phyloP scores from a whole-genome alignment of 2,888 invertebrate species.

The Malthinus flaveolus region DNA sequence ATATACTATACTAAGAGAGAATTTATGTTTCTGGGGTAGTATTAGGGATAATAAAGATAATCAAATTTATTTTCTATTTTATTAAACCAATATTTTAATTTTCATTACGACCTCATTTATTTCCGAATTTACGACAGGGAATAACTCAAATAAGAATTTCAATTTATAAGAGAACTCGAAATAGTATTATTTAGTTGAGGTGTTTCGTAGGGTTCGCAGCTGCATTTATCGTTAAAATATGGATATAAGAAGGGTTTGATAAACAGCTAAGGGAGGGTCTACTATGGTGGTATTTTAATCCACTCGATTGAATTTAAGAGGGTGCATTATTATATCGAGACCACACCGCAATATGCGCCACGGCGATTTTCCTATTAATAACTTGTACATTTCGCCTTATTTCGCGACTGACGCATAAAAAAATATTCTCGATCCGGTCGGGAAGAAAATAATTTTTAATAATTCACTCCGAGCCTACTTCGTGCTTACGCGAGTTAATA shows the following conservation, averaged over 20 bases:
- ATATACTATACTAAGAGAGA: not conserved
- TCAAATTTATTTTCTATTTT: not conserved
- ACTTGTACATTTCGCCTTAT: conserved; percentile 10
- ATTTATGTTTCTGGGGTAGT: too few relatives aligned
- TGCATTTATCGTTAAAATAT: conserved; percentile 33
- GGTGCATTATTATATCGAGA: conserved; percentile 34
- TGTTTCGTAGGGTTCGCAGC: conserved; percentile 27
- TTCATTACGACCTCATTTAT: too few relatives aligned
- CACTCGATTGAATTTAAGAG: conserved; percentile 36
- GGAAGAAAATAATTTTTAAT: too few relatives aligned
- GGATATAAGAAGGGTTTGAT: conserved; percentile 36
- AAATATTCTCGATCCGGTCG: too few relatives aligned
- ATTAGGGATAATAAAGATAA: not conserved
- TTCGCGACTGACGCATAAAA: conserved; percentile 12
- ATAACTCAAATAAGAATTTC: too few relatives aligned
- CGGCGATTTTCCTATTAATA: conserved; percentile 15
- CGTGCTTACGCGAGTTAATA: too few relatives aligned
- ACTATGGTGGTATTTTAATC: conserved; percentile 38
- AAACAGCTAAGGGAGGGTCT: conserved; percentile 35
- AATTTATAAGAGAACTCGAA: not conserved
- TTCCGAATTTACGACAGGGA: too few relatives aligned
- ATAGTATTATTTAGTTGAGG: conserved; percentile 19
- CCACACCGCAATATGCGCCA: conserved; percentile 22
- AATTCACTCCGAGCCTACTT: too few relatives aligned
- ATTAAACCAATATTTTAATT: too few relatives aligned